A percentile compares a stretch with the other conserved stretches of the same genome.
Evolutionary conservation across 2,888 invertebrate species (phyloP).

Genomic region (Phaonia tiefii): DNA sequence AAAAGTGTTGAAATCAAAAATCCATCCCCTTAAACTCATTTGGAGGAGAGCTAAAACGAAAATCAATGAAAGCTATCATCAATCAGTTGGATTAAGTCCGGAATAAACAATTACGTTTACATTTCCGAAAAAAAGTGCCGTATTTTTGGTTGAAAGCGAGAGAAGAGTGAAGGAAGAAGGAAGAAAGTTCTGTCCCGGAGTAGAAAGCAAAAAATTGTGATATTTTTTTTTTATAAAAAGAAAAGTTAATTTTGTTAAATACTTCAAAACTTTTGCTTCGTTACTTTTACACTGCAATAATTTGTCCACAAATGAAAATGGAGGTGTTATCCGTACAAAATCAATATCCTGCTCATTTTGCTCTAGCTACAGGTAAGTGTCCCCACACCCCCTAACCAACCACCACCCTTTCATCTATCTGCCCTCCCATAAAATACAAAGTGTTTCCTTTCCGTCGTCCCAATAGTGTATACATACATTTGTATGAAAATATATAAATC

Average conservation of each 20-base stretch:
- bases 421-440: background rate
- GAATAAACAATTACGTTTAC: conserved; percentile 44
- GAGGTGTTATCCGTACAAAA: conserved; percentile 90
- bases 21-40: background rate
- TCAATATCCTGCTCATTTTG: conserved; percentile 88
- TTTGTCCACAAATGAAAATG: conserved; percentile 83
- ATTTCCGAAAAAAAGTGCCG: conserved; percentile 58
- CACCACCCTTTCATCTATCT: background rate
- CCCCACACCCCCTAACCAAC: background rate
- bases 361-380: conserved; percentile 66
- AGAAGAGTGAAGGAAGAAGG: conserved; percentile 23
- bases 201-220: conserved; percentile 56
- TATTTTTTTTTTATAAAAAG: conserved; percentile 57
- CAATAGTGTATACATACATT: background rate
- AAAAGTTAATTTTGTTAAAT: conserved; percentile 29
- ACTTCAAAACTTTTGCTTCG: conserved; percentile 41
- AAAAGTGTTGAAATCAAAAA: conserved; percentile 46
- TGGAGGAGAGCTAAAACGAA: conserved; percentile 35
- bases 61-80: conserved; percentile 41
- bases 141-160: conserved; percentile 29
- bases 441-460: background rate
- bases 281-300: conserved; percentile 44
- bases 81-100: conserved; percentile 7
- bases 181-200: conserved; percentile 52
- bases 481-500: no score